Evolutionary conservation across 2,113 vertebrate genomes (phyloP).

Genomic region (Dendropsophus ebraccatus): DNA sequence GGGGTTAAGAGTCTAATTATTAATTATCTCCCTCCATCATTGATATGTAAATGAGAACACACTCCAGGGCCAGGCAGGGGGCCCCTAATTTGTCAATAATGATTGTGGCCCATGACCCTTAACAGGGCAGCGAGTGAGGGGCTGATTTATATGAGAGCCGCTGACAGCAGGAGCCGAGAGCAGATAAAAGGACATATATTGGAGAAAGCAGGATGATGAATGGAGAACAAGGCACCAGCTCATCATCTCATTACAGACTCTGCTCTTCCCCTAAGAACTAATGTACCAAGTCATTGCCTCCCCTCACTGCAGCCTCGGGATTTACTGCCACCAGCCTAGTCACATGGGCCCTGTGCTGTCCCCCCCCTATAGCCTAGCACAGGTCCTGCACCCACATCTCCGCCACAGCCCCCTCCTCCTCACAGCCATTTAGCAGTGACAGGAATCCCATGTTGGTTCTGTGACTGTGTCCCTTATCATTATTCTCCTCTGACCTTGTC

Average conservation of each 20-base stretch:
- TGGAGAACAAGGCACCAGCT: constrained; percentile 92
- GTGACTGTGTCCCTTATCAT: not conserved
- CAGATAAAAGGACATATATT: constrained; percentile 98
- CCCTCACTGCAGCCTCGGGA: not conserved
- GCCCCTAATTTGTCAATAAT: constrained; percentile 92
- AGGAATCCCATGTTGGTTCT: not conserved
- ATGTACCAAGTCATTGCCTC: constrained; percentile 93
- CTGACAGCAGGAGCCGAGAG: constrained; percentile 86
- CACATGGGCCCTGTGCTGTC: no score
- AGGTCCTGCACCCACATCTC: not conserved
- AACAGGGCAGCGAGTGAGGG: constrained; percentile 95
- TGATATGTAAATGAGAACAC: constrained; percentile 41
- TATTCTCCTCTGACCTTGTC: constrained; percentile 1
- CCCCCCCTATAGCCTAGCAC: no score
- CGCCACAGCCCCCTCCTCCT: no score
- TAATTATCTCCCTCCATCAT: constrained; percentile 54
- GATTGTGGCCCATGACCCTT: constrained; percentile 85
- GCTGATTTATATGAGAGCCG: constrained; percentile 92
- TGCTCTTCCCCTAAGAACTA: constrained; percentile 81
- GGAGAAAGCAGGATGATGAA: constrained; percentile 99
- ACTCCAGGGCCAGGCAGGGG: constrained; percentile 66
- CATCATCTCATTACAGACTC: constrained; percentile 93
- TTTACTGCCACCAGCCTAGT: not conserved
- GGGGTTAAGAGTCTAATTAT: constrained; percentile 56
- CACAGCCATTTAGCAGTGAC: not conserved